Percentiles rank a stretch among this genome's conserved stretches.
These are phyloP conservation scores for Bombus pyrosoma DNA, from an alignment of 1,140 invertebrate species.

Conservation along the genomic window DNA sequence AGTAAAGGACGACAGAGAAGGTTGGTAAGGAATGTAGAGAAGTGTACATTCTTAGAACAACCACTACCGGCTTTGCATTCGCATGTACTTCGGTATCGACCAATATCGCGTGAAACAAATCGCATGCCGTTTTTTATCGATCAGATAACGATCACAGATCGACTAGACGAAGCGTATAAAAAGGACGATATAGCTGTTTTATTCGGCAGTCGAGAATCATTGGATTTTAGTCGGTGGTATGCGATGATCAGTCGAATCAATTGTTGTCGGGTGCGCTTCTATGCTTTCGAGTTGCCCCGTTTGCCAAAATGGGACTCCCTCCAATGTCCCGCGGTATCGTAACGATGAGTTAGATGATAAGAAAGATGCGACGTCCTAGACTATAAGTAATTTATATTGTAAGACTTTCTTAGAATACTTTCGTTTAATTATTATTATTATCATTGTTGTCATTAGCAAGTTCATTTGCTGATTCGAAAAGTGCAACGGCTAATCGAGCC, in stretches of 20 bases:
- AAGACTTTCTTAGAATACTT: constrained; percentile 60
- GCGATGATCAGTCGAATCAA: constrained; percentile 11
- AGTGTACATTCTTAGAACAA: background rate
- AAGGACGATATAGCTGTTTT: background rate
- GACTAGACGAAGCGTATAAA: constrained; percentile 2
- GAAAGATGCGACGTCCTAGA: constrained; percentile 48
- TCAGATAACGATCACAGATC: background rate
- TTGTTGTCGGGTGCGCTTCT: background rate
- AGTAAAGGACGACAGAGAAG: too few species aligned
- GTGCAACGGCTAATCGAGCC: constrained; percentile 24
- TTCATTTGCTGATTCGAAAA: constrained; percentile 52
- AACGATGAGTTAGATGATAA: constrained; percentile 57
- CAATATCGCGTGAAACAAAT: constrained; percentile 10
- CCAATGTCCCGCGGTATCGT: constrained; percentile 35
- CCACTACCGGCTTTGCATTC: constrained; percentile 18
- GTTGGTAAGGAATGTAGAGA: background rate
- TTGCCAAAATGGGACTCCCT: constrained; percentile 1
- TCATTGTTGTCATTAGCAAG: constrained; percentile 58
- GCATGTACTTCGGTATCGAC: constrained; percentile 4
- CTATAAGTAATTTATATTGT: constrained; percentile 62
- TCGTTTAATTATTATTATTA: constrained; percentile 56
- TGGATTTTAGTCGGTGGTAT: background rate
- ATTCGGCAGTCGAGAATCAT: background rate
- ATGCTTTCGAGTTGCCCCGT: background rate
- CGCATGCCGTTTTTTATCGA: background rate